phyloP scores from a whole-genome alignment of 2,888 invertebrate species.

The Drosophila cognata region DNA sequence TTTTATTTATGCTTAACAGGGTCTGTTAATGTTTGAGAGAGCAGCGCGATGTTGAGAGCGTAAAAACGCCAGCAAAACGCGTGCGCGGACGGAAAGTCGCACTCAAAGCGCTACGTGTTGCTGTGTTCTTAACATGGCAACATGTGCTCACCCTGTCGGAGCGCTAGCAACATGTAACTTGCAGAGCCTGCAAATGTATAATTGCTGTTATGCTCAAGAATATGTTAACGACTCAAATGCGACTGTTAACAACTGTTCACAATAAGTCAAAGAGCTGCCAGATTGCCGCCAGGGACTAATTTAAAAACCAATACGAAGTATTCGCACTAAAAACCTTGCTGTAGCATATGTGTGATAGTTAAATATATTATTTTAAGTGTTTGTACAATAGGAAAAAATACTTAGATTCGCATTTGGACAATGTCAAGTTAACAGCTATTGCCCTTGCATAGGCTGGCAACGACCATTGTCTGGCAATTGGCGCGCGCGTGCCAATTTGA shows the following conservation, averaged over 20 bases:
- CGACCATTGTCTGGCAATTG: conserved; percentile 10
- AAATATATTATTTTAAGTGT: background rate
- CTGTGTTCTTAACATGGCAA: conserved; percentile 9
- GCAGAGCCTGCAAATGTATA: conserved; percentile 3
- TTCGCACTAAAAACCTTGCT: background rate
- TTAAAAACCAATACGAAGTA: background rate
- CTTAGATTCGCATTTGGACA: background rate
- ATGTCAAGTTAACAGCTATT: background rate
- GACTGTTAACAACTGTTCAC: conserved; percentile 26
- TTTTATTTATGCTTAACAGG: conserved; percentile 31
- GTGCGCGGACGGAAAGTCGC: conserved; percentile 13
- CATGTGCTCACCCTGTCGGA: conserved; percentile 8
- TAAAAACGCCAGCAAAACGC: conserved; percentile 36
- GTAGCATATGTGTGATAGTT: background rate
- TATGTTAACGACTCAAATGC: conserved; percentile 1
- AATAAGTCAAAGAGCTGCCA: conserved; percentile 22
- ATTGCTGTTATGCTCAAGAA: conserved; percentile 4
- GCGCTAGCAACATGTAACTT: conserved; percentile 13
- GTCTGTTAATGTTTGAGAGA: conserved; percentile 35
- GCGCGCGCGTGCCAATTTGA: conserved; percentile 61
- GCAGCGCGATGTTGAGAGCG: conserved; percentile 1
- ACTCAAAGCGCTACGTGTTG: conserved; percentile 6
- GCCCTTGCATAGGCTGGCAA: conserved; percentile 33
- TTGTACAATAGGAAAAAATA: too few relatives aligned
- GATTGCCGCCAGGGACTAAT: background rate